phyloP scores from a whole-genome alignment of 2,113 vertebrate species.

The Myrmophylax atrothorax region DNA sequence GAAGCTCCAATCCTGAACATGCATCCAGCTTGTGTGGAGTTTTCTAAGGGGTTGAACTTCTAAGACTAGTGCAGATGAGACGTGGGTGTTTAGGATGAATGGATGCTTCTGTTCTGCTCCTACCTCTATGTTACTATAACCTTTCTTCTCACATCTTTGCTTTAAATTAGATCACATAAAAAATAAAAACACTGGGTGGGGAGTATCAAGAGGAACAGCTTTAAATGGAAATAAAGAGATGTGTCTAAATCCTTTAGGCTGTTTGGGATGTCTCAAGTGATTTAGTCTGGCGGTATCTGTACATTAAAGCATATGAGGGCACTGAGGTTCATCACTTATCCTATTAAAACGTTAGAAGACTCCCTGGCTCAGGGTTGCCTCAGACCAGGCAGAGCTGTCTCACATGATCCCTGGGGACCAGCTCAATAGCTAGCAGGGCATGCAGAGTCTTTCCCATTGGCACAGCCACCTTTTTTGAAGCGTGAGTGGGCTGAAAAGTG shows the following conservation, averaged over 20 bases:
- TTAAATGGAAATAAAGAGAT: slow-evolving; percentile 61
- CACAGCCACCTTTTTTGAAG: not conserved
- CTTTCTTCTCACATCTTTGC: not conserved
- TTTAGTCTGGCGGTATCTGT: slow-evolving; percentile 21
- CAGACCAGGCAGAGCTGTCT: not conserved
- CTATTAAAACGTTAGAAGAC: slow-evolving; percentile 49
- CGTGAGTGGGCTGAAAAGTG: not conserved
- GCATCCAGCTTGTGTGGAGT: not conserved
- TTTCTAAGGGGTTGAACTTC: not conserved
- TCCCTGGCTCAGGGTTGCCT: not conserved
- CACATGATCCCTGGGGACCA: not conserved
- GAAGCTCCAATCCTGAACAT: not conserved
- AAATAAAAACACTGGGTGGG: not conserved
- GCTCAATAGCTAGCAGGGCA: fast-evolving
- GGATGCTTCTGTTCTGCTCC: not conserved
- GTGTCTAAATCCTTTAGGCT: slow-evolving; percentile 42
- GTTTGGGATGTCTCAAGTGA: slow-evolving; percentile 49
- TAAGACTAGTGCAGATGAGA: not conserved
- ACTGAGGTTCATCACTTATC: slow-evolving; percentile 36
- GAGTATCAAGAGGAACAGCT: slow-evolving; percentile 6
- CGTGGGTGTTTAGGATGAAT: not conserved
- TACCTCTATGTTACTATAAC: not conserved
- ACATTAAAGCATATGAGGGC: slow-evolving; percentile 14
- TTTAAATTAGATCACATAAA: not conserved
- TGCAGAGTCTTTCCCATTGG: not conserved